A percentile compares a stretch with the other conserved stretches of the same genome.
phyloP scores from a whole-genome alignment of 2,797 vertebrate species.

The Sciurus carolinensis region DNA sequence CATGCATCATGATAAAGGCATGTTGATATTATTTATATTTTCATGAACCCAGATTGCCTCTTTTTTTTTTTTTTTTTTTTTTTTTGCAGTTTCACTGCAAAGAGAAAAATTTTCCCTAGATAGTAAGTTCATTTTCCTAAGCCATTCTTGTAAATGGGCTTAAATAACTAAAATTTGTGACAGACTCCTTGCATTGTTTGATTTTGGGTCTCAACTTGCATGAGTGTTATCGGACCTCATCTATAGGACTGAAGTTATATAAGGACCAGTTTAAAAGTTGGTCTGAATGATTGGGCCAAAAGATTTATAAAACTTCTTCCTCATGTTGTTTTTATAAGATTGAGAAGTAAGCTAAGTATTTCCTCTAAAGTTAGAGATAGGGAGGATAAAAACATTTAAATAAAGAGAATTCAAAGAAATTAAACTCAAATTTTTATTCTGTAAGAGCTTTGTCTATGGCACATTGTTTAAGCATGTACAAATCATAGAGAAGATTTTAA shows the following conservation, averaged over 20 bases:
- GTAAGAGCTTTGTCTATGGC: neutral
- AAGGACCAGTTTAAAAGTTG: neutral
- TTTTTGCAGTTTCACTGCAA: neutral
- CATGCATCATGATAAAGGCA: neutral
- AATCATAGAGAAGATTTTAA: neutral
- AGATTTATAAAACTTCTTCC: neutral
- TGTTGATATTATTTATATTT: neutral
- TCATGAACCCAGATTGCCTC: neutral
- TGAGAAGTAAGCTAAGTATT: neutral
- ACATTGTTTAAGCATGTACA: neutral
- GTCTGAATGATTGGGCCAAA: neutral
- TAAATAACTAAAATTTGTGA: neutral
- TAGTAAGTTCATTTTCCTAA: neutral
- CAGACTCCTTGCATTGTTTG: neutral
- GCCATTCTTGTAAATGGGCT: neutral
- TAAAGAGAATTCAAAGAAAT: constrained; percentile 42
- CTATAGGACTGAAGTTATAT: neutral
- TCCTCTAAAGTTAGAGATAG: neutral
- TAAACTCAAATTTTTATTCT: neutral
- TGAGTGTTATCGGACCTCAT: neutral
- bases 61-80: neutral
- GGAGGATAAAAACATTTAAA: neutral
- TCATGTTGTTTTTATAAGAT: neutral
- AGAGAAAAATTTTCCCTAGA: neutral
- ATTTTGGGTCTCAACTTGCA: neutral